Conservation (phyloP, 2,888 invertebrate species). For the Leucophora obtusa region DNA sequence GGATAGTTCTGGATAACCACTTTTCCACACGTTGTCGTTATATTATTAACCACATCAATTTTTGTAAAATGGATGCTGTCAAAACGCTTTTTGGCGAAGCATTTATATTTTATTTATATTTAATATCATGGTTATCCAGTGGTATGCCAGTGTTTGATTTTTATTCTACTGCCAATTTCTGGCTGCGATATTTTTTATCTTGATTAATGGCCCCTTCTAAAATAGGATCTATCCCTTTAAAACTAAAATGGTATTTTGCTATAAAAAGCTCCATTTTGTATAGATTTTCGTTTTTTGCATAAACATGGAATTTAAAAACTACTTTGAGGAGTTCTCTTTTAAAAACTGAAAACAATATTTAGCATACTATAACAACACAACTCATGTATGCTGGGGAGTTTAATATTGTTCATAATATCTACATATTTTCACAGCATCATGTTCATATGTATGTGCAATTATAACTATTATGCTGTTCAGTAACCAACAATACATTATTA, state of each 20-base stretch:
- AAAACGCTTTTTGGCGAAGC: too few species aligned
- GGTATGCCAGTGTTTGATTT: too few species aligned
- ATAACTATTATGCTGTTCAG: too few species aligned
- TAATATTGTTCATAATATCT: not conserved
- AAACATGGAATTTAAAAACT: slow-evolving; percentile 3
- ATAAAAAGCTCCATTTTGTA: not conserved
- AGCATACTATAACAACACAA: not conserved
- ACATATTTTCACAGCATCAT: not conserved
- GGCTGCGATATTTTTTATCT: too few species aligned
- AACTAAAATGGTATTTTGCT: not conserved
- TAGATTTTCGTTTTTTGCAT: not conserved
- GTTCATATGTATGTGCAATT: not conserved
- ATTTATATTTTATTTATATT: too few species aligned
- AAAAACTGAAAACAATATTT: slow-evolving; percentile 2
- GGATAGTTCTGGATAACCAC: too few species aligned
- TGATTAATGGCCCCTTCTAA: too few species aligned
- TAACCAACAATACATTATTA: not conserved
- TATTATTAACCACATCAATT: too few species aligned
- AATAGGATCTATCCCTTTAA: not conserved
- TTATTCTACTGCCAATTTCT: too few species aligned
- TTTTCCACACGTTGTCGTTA: too few species aligned
- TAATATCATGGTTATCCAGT: too few species aligned
- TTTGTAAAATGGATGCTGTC: too few species aligned
- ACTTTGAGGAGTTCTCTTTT: slow-evolving; percentile 13
- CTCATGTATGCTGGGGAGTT: not conserved